Evolutionary conservation across 2,113 vertebrate genomes (phyloP).

Genomic region (Campylomormyrus tamandua): DNA sequence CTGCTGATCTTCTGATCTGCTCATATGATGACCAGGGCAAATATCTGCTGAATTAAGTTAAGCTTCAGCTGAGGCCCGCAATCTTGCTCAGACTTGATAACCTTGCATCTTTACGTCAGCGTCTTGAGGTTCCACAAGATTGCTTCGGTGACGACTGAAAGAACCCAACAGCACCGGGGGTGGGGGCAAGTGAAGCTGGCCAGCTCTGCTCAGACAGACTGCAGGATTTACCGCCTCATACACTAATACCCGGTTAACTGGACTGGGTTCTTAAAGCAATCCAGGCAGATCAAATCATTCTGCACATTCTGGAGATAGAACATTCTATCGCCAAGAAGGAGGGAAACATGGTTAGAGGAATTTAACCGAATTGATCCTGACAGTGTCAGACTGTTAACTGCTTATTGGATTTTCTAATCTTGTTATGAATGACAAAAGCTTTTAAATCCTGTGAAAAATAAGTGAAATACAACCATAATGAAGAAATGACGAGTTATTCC

Average conservation of each 20-base stretch:
- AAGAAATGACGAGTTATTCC: slow-evolving; percentile 2
- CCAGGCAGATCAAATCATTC: background rate
- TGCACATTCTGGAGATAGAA: background rate
- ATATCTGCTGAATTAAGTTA: background rate
- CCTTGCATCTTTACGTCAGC: background rate
- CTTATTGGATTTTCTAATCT: slow-evolving; percentile 28
- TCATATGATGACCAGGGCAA: background rate
- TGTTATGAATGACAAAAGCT: slow-evolving; percentile 32
- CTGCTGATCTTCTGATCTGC: background rate
- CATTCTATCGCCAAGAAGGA: background rate
- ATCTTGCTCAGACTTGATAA: background rate
- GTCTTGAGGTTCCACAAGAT: background rate
- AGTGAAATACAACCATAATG: slow-evolving; percentile 32
- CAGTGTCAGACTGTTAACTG: background rate
- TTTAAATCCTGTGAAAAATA: slow-evolving; percentile 29
- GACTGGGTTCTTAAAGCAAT: background rate
- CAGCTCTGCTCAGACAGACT: background rate
- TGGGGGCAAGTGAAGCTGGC: background rate
- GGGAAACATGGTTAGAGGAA: background rate
- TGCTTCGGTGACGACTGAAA: background rate
- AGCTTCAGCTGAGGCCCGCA: background rate
- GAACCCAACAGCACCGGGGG: background rate
- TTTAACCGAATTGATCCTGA: slow-evolving; percentile 7
- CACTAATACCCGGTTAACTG: background rate
- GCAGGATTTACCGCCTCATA: background rate